These are phyloP conservation scores for Bufotes viridis DNA, from an alignment of 2,797 vertebrate species.

Conservation along the genomic window DNA sequence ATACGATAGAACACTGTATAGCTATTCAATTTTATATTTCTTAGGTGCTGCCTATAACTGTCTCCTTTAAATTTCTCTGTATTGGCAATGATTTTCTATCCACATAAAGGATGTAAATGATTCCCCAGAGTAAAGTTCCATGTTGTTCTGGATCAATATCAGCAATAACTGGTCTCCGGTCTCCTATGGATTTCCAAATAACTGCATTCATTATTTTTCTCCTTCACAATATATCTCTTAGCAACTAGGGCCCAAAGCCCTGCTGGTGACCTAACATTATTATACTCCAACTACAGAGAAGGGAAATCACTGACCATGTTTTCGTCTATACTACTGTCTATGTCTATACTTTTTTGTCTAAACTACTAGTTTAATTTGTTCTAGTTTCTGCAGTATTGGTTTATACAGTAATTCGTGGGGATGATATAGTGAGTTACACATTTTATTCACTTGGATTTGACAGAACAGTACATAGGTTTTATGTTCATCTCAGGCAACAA, in stretches of 20 bases:
- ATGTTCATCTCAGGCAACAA: too few relatives aligned
- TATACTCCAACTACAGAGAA: background rate
- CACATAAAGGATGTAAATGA: background rate
- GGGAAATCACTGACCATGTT: background rate
- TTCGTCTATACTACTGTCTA: background rate
- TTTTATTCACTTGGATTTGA: too few relatives aligned
- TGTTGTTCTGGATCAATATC: background rate
- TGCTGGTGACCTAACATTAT: background rate
- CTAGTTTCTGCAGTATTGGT: background rate
- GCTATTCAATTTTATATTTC: background rate
- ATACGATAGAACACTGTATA: background rate
- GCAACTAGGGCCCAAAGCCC: background rate
- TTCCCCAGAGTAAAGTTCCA: background rate
- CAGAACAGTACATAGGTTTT: too few relatives aligned
- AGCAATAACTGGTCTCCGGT: constrained; percentile 14
- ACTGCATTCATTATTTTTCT: background rate
- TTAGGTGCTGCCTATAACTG: background rate
- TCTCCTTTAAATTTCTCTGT: background rate
- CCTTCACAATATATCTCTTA: background rate
- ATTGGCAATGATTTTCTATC: constrained; percentile 1
- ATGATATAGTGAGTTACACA: background rate
- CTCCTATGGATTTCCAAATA: constrained; percentile 13
- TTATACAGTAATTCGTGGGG: background rate
- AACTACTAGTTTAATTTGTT: background rate
- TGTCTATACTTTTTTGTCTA: background rate